phyloP scores from a whole-genome alignment of 2,888 invertebrate species.

The Pyrochroa serraticornis region DNA sequence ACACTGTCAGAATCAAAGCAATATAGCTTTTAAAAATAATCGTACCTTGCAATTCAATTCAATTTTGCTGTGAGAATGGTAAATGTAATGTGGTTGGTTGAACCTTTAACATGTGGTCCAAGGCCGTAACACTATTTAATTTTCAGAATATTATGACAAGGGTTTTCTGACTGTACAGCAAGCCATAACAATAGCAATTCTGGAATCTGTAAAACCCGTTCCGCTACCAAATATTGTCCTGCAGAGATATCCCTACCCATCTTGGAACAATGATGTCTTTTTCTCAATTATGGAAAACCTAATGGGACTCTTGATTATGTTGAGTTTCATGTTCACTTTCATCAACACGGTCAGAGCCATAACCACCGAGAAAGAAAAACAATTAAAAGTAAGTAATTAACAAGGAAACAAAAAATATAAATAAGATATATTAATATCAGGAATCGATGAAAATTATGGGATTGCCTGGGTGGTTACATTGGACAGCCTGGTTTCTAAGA shows the following conservation, averaged over 20 bases:
- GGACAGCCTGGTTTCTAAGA: conserved; percentile 20
- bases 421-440: background rate
- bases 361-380: conserved; percentile 67
- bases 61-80: no score
- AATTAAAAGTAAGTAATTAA: conserved; percentile 62
- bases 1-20: no score
- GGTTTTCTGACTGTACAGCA: conserved; percentile 70
- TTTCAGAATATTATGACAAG: conserved; percentile 54
- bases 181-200: conserved; percentile 42
- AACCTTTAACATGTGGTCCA: no score
- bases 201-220: conserved; percentile 11
- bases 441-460: conserved; percentile 30
- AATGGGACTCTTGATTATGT: conserved; percentile 72
- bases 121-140: background rate
- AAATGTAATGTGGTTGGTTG: no score
- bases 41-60: no score
- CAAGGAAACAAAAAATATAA: background rate
- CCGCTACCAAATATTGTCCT: conserved; percentile 50
- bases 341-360: conserved; percentile 67
- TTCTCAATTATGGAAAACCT: conserved; percentile 66
- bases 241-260: conserved; percentile 72
- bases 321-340: conserved; percentile 77
- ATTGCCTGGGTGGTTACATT: conserved; percentile 22
- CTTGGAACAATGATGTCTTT: conserved; percentile 67
- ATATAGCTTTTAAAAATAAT: no score